Conservation (phyloP, 2,888 invertebrate species). For the Athalia circularis region DNA sequence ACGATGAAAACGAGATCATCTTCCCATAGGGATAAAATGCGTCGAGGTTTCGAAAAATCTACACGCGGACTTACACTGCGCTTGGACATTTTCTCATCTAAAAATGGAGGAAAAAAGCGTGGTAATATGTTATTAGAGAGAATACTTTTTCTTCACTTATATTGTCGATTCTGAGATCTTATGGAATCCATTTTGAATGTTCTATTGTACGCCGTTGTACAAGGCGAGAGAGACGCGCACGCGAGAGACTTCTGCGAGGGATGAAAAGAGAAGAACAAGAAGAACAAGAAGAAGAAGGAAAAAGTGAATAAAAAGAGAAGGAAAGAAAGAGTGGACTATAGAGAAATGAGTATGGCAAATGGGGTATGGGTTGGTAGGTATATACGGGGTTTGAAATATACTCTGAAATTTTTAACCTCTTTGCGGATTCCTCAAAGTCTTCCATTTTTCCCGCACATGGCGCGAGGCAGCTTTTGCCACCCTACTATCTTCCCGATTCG, state of each 20-base stretch:
- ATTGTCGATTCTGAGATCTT: constrained; percentile 28
- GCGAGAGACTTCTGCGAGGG: neutral
- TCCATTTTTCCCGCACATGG: neutral
- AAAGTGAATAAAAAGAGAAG: neutral
- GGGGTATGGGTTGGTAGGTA: too few species aligned
- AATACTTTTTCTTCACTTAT: neutral
- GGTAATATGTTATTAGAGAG: neutral
- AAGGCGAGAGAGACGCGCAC: constrained; percentile 12
- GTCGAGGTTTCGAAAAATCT: too few species aligned
- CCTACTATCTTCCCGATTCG: neutral
- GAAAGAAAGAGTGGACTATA: neutral
- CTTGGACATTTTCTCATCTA: neutral
- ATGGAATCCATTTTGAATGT: constrained; percentile 42
- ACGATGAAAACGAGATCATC: too few species aligned
- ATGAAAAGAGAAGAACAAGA: too few species aligned
- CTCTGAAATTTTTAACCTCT: constrained; percentile 36
- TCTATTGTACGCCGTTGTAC: neutral
- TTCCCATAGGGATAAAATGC: too few species aligned
- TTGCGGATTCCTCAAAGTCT: constrained; percentile 22
- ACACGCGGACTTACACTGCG: too few species aligned
- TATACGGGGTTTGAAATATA: constrained; percentile 32
- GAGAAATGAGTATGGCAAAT: constrained; percentile 23
- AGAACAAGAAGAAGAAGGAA: too few species aligned
- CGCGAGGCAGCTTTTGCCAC: neutral
- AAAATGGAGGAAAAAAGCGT: constrained; percentile 4